phyloP scores from a whole-genome alignment of 2,797 vertebrate species.

The Neosilurus hyrtlii region DNA sequence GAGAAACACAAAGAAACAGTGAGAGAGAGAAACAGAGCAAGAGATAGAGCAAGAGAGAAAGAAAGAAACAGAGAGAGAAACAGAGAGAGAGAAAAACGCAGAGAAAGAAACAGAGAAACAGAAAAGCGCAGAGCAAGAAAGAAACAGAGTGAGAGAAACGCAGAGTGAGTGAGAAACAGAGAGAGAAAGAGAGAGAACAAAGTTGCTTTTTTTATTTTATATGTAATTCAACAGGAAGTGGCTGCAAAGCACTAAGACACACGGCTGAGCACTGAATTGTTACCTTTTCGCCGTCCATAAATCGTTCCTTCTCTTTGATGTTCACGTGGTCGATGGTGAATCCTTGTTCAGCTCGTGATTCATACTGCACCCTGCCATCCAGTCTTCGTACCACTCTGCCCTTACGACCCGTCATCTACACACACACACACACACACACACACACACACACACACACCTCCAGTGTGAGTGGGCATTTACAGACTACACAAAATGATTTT shows the following conservation, averaged over 20 bases:
- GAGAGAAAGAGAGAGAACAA: neutral
- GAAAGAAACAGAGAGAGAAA: neutral
- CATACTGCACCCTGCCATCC: slow-evolving; percentile 82
- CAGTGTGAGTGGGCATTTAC: neutral
- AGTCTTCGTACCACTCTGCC: slow-evolving; percentile 87
- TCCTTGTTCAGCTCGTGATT: slow-evolving; percentile 92
- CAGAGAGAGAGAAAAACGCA: neutral
- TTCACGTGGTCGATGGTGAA: slow-evolving; percentile 97
- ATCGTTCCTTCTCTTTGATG: slow-evolving; percentile 94
- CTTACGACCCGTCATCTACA: slow-evolving; percentile 95
- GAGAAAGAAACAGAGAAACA: neutral
- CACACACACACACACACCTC: neutral
- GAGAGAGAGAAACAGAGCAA: neutral
- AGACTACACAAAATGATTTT: neutral
- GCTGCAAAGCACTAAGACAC: neutral
- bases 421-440: neutral
- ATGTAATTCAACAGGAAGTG: neutral
- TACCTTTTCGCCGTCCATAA: slow-evolving; percentile 95
- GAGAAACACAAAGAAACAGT: neutral
- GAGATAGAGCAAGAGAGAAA: neutral
- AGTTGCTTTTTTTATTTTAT: neutral
- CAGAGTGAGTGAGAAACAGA: neutral
- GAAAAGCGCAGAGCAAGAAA: too few species aligned
- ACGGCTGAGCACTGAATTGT: neutral
- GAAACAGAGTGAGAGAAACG: too few species aligned